Percentiles rank a stretch among this genome's conserved stretches.
These are phyloP conservation scores for Channa maculata DNA, from an alignment of 2,113 vertebrate genomes.

Conservation along the genomic window DNA sequence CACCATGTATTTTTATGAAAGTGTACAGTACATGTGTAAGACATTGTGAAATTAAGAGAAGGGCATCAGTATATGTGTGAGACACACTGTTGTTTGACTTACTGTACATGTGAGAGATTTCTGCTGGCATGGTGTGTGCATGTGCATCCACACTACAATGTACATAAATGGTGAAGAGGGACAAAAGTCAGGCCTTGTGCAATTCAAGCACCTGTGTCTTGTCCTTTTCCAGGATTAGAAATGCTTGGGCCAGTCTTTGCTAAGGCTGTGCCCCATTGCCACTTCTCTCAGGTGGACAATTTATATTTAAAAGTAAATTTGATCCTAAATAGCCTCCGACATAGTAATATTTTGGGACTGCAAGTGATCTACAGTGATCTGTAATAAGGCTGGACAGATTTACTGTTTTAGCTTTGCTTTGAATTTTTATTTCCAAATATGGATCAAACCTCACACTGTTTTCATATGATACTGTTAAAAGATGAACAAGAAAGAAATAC, in stretches of 20 bases:
- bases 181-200: slow-evolving; percentile 57
- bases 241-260: slow-evolving; percentile 20
- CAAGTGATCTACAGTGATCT: too few species aligned
- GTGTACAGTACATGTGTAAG: slow-evolving; percentile 2
- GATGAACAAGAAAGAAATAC: neutral
- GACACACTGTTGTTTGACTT: neutral
- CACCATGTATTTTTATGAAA: neutral
- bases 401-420: neutral
- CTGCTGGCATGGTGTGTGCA: neutral
- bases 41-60: neutral
- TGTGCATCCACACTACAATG: slow-evolving; percentile 11
- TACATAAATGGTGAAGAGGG: slow-evolving; percentile 56
- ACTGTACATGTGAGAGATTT: neutral
- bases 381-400: too few species aligned
- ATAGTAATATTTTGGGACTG: too few species aligned
- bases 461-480: too few species aligned
- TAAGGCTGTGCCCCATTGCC: slow-evolving; percentile 1
- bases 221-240: slow-evolving; percentile 72
- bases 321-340: too few species aligned
- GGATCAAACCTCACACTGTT: neutral
- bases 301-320: too few species aligned
- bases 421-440: neutral
- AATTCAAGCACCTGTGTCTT: slow-evolving; percentile 65
- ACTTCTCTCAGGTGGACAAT: too few species aligned
- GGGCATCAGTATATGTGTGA: neutral